These are phyloP conservation scores for Drosophila rufa DNA, from an alignment of 1,140 invertebrate genomes.

Conservation along the genomic window DNA sequence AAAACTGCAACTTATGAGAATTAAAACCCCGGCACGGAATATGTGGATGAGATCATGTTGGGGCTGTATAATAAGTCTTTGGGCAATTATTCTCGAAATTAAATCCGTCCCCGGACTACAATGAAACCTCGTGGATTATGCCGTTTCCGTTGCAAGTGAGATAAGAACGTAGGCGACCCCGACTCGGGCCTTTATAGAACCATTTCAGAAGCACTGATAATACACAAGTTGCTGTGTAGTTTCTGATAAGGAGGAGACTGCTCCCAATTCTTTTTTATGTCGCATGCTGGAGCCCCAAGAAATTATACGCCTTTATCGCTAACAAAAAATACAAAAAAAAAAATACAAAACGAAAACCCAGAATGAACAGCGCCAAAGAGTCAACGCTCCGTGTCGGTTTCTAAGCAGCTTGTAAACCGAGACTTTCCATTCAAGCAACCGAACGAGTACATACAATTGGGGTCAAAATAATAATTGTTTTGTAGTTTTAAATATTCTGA, in stretches of 20 bases:
- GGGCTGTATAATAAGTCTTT: constrained; percentile 20
- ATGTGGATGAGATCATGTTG: constrained; percentile 48
- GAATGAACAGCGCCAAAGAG: constrained; percentile 54
- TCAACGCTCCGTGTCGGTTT: constrained; percentile 71
- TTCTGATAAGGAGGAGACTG: constrained; percentile 41
- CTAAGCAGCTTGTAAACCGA: constrained; percentile 70
- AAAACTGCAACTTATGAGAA: constrained; percentile 24
- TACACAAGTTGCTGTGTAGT: constrained; percentile 37
- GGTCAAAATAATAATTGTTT: neutral
- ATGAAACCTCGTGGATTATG: constrained; percentile 5
- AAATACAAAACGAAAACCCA: constrained; percentile 18
- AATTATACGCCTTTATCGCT: constrained; percentile 58
- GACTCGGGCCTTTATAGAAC: constrained; percentile 35
- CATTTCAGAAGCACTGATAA: constrained; percentile 34
- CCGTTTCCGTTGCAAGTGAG: constrained; percentile 71
- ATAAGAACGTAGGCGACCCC: constrained; percentile 59
- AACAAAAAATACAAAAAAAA: constrained; percentile 8
- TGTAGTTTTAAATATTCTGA: neutral
- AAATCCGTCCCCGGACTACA: neutral
- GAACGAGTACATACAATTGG: neutral
- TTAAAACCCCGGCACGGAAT: constrained; percentile 19
- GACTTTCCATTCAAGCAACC: constrained; percentile 45
- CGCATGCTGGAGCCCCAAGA: constrained; percentile 49
- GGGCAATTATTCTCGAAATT: constrained; percentile 30
- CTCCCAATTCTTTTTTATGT: constrained; percentile 46